Conservation (phyloP, 64 coral and sea anemone species). For the Cladopsammia gracilis region DNA sequence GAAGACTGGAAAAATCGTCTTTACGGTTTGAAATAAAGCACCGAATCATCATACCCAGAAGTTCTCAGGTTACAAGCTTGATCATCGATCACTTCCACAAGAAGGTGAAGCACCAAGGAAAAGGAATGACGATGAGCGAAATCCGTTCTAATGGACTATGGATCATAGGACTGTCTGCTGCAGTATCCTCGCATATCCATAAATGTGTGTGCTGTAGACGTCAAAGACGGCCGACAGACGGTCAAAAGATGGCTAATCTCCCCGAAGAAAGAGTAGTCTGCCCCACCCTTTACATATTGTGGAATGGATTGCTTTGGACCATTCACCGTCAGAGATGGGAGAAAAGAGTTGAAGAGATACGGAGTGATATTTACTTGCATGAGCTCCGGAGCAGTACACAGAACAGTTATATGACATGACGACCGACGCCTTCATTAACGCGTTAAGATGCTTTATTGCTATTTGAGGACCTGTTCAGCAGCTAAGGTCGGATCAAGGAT, state of each 20-base stretch:
- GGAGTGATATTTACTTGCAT: no score
- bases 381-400: no score
- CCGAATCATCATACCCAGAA: constrained; percentile 34
- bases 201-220: no score
- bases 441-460: neutral
- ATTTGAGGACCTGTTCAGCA: neutral
- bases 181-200: no score
- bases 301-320: neutral
- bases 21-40: constrained; percentile 1
- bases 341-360: no score
- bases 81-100: neutral
- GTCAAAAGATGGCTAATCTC: no score
- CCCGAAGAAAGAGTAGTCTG: neutral
- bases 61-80: neutral
- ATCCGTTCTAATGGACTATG: no score
- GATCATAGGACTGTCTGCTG: no score
- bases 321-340: no score
- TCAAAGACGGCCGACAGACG: no score
- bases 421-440: neutral
- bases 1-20: constrained; percentile 21
- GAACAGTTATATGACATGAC: neutral
- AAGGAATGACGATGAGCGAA: constrained; percentile 4
- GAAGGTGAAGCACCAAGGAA: constrained; percentile 14
- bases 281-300: no score
- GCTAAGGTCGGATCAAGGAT: no score